Evolutionary conservation across 1,140 invertebrate species (phyloP).

Genomic region (Spodoptera frugiperda): DNA sequence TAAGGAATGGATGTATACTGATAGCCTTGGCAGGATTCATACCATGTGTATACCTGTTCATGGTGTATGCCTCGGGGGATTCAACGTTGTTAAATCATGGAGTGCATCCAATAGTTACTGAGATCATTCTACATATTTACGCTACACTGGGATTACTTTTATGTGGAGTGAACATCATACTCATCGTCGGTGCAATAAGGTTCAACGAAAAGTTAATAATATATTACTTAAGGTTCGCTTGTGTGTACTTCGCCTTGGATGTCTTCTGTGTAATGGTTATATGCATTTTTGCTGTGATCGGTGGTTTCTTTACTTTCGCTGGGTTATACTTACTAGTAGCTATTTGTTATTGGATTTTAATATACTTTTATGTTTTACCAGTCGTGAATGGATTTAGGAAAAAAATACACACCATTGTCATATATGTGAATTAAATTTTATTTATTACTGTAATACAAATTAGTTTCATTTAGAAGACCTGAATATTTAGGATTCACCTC

Average conservation of each 20-base stretch:
- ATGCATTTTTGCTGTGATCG: conserved; percentile 27
- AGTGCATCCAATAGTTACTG: conserved; percentile 14
- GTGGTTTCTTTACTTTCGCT: conserved; percentile 39
- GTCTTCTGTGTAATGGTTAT: conserved; percentile 51
- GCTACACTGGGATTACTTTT: conserved; percentile 52
- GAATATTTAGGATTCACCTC: not conserved
- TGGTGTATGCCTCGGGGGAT: conserved; percentile 47
- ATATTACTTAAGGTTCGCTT: conserved; percentile 59
- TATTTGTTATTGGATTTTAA: conserved; percentile 56
- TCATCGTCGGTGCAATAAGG: conserved; percentile 56
- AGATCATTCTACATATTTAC: conserved; percentile 54
- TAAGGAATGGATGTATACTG: conserved; percentile 54
- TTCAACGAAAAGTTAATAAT: conserved; percentile 60
- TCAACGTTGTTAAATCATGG: conserved; percentile 37
- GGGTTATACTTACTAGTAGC: conserved; percentile 41
- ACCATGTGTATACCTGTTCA: conserved; percentile 49
- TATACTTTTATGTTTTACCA: conserved; percentile 56
- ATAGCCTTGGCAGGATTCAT: conserved; percentile 55
- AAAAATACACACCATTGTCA: conserved; percentile 61
- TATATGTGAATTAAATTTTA: conserved; percentile 49
- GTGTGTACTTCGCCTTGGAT: conserved; percentile 57
- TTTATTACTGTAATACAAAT: not conserved
- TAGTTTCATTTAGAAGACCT: too few relatives aligned
- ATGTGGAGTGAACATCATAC: conserved; percentile 50
- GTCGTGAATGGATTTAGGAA: conserved; percentile 64